Evolutionary conservation across 1,140 invertebrate species (phyloP).

Genomic region (Macrostomum lignano): DNA sequence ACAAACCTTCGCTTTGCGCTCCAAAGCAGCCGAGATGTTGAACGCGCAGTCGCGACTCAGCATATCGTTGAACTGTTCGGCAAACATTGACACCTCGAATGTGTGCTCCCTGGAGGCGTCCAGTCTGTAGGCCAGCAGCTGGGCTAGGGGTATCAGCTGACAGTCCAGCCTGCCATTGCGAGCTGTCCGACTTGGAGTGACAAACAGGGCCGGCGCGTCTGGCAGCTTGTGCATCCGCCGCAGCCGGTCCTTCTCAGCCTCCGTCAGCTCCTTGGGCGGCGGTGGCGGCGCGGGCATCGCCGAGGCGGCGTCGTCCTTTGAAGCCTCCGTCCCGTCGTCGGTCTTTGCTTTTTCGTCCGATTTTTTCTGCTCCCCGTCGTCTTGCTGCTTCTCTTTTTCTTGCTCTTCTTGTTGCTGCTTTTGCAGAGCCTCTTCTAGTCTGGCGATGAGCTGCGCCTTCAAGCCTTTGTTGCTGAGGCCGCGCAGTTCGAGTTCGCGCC

Average conservation of each 20-base stretch:
- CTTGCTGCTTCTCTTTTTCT: slow-evolving; percentile 15
- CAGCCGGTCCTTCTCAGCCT: slow-evolving; percentile 33
- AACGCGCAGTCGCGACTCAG: slow-evolving; percentile 71
- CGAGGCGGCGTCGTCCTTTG: too few relatives aligned
- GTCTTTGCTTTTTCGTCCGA: too few relatives aligned
- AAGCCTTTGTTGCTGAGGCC: slow-evolving; percentile 51
- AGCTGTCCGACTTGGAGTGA: slow-evolving; percentile 52
- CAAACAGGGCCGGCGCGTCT: slow-evolving; percentile 45
- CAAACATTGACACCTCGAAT: slow-evolving; percentile 59
- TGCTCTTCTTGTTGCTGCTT: slow-evolving; percentile 32
- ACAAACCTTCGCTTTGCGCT: too few relatives aligned
- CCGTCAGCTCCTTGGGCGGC: too few relatives aligned
- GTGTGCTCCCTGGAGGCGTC: slow-evolving; percentile 59
- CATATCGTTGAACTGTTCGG: slow-evolving; percentile 80
- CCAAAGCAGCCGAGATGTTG: too few relatives aligned
- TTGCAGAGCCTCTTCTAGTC: slow-evolving; percentile 46
- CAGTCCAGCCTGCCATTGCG: slow-evolving; percentile 65
- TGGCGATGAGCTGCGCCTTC: slow-evolving; percentile 49
- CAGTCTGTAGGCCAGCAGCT: slow-evolving; percentile 57
- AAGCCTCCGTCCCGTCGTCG: slow-evolving; percentile 10
- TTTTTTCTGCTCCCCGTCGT: slow-evolving; percentile 15
- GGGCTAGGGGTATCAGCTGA: slow-evolving; percentile 50
- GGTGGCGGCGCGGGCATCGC: too few relatives aligned
- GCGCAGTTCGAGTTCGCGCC: slow-evolving; percentile 47
- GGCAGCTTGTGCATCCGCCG: slow-evolving; percentile 47